Percentiles rank a stretch among this genome's conserved stretches.
phyloP scores from a whole-genome alignment of 1,140 invertebrate genomes.

The Halictus rubicundus region DNA sequence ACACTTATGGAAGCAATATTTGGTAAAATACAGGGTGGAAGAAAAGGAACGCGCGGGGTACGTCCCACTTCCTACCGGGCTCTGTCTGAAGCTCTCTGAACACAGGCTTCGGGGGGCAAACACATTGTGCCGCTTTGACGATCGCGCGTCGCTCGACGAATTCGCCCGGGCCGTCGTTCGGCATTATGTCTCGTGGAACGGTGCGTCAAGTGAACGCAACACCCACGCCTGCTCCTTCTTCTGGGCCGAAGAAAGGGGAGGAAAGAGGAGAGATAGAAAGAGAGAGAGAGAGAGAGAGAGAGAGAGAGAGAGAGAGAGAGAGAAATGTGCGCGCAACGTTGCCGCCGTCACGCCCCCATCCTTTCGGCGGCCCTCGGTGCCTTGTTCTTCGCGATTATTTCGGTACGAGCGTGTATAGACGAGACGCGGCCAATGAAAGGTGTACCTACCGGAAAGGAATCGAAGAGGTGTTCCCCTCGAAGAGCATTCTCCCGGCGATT shows the following conservation, averaged over 20 bases:
- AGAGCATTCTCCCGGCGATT: not conserved
- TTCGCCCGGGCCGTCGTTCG: conserved; percentile 73
- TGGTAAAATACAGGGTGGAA: not conserved
- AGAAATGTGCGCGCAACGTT: conserved; percentile 64
- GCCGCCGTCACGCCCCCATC: conserved; percentile 74
- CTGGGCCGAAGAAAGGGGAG: conserved; percentile 26
- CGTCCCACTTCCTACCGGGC: conserved; percentile 32
- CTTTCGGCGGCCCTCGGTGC: conserved; percentile 56
- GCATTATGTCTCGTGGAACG: conserved; percentile 68
- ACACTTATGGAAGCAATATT: conserved; percentile 31
- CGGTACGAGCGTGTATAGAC: not conserved
- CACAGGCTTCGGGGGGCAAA: no score
- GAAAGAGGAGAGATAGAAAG: no score
- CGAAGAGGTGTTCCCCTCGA: conserved; percentile 13
- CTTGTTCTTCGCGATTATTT: conserved; percentile 49
- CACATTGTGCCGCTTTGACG: conserved; percentile 66
- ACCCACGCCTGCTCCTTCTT: conserved; percentile 31
- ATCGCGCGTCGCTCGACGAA: conserved; percentile 53
- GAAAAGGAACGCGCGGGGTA: conserved; percentile 12
- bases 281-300: no score
- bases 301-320: conserved; percentile 33
- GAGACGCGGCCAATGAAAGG: conserved; percentile 33
- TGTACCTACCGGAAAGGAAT: conserved; percentile 50
- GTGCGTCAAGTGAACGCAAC: conserved; percentile 52
- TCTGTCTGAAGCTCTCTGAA: no score